Evolutionary conservation across 2,113 vertebrate species (phyloP), one percentile per base, ranked within the genome.

Genomic region (Macroglossus sobrinus): DNA sequence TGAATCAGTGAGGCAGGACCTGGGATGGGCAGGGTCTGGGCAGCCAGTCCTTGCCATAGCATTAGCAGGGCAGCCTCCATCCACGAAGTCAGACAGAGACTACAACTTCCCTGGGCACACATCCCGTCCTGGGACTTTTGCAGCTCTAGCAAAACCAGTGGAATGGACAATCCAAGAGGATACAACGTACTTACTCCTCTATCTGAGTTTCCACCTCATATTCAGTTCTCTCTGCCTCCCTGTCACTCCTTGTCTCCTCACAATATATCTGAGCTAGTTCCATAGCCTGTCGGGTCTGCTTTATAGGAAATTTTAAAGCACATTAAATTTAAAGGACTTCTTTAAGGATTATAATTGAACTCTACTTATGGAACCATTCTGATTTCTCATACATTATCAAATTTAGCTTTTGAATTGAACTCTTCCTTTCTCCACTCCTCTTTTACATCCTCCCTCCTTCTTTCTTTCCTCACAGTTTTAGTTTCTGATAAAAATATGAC

Each of bases 91-190:
- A 78, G 13, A 80, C 40, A 33, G 38, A 26, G 47, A 7, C 1
- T 7, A 13, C 14, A 1, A 6, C 30, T n/a, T 63, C 28, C 33
- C 43, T 53, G 18, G 0, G 3, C 10, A 6, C n/a, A 10, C 6
- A 11, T 14, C 1, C 8, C 0, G 74, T 81, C 85, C 72, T 38
- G 26, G 61, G 47, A 72, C 21, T 38, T 86, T 21, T n/a, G 8
- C n/a, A 38, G 43, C 26, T 50, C 66, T 12, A 22, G 13, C 26
- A 47, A 43, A 68, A 33, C 50, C 26, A 35, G 3, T 35, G 15
- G 5, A 35, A 8, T 28, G 15, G 13, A 12, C 0, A 12, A 7
- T 38, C 61, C 15, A 12, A 24, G 16, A 59, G 10, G 28, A 9
- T 24, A 61, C 6, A 72, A 4, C 4, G 22, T 2, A 2, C 35